phyloP scores from a whole-genome alignment of 2,113 vertebrate species.

The Genyomyrus donnyi region DNA sequence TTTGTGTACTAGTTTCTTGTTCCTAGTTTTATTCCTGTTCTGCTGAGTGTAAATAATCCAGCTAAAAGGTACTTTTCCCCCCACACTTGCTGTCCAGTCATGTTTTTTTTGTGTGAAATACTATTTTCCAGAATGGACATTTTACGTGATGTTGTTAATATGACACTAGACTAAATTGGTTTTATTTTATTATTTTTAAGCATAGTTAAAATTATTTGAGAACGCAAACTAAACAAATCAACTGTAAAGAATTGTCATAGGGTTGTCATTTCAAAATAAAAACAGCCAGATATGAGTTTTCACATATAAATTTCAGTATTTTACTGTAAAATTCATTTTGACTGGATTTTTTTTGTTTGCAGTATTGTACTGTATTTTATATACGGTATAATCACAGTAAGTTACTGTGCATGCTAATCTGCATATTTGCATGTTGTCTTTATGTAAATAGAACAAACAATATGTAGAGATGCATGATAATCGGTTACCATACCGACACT shows the following conservation, averaged over 20 bases:
- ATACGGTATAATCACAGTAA: background rate
- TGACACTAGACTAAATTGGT: background rate
- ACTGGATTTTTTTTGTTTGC: background rate
- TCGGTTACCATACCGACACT: too few relatives aligned
- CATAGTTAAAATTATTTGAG: too few relatives aligned
- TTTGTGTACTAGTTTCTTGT: too few relatives aligned
- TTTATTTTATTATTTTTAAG: too few relatives aligned
- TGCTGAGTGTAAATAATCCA: too few relatives aligned
- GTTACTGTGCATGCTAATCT: background rate
- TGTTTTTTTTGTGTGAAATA: background rate
- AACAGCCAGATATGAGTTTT: too few relatives aligned
- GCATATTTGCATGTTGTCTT: background rate
- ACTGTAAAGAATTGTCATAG: background rate
- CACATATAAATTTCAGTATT: background rate
- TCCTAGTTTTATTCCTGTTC: too few relatives aligned
- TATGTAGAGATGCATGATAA: too few relatives aligned
- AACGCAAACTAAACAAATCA: background rate
- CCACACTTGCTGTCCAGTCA: background rate
- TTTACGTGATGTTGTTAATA: background rate
- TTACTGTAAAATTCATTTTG: background rate
- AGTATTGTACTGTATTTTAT: background rate
- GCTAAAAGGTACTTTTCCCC: background rate
- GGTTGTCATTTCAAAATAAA: background rate
- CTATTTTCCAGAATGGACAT: background rate
- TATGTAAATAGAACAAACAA: too few relatives aligned